phyloP scores from a whole-genome alignment of 1,140 invertebrate species.

The Saccostrea cuccullata region DNA sequence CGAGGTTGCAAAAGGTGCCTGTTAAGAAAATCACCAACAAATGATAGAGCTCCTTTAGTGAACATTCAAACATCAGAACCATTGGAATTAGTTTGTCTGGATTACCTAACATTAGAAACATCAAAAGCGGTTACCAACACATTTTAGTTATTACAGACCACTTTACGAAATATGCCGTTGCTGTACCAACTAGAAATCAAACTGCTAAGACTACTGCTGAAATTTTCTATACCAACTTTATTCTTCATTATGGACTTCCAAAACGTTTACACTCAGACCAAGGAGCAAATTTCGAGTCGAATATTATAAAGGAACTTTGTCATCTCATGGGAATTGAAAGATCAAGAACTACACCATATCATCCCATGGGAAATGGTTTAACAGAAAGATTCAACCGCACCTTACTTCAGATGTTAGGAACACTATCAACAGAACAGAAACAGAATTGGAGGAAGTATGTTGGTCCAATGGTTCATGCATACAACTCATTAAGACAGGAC shows the following conservation, averaged over 20 bases:
- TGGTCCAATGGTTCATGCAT: slow-evolving; percentile 45
- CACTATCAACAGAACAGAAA: slow-evolving; percentile 44
- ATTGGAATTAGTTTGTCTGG: too few relatives aligned
- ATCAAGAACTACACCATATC: slow-evolving; percentile 29
- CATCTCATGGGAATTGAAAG: neutral
- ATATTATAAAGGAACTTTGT: slow-evolving; percentile 29
- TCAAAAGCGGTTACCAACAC: too few relatives aligned
- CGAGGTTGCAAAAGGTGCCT: slow-evolving; percentile 46
- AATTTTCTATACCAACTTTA: neutral
- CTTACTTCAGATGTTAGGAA: slow-evolving; percentile 50
- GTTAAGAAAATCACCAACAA: slow-evolving; percentile 23
- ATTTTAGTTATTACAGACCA: too few relatives aligned
- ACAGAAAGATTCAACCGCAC: slow-evolving; percentile 47
- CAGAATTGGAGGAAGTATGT: slow-evolving; percentile 52
- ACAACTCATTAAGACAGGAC: slow-evolving; percentile 54
- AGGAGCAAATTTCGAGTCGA: slow-evolving; percentile 23
- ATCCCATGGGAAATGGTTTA: slow-evolving; percentile 41
- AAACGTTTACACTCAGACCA: slow-evolving; percentile 30
- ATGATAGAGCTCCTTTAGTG: slow-evolving; percentile 36
- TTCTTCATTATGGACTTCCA: slow-evolving; percentile 15
- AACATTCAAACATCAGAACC: neutral
- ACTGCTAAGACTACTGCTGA: neutral
- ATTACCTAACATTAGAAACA: too few relatives aligned
- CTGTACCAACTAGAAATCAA: too few relatives aligned
- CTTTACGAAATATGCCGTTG: too few relatives aligned